Evolutionary conservation across 2,888 invertebrate genomes (phyloP).

Genomic region (Latrodectus elegans): DNA sequence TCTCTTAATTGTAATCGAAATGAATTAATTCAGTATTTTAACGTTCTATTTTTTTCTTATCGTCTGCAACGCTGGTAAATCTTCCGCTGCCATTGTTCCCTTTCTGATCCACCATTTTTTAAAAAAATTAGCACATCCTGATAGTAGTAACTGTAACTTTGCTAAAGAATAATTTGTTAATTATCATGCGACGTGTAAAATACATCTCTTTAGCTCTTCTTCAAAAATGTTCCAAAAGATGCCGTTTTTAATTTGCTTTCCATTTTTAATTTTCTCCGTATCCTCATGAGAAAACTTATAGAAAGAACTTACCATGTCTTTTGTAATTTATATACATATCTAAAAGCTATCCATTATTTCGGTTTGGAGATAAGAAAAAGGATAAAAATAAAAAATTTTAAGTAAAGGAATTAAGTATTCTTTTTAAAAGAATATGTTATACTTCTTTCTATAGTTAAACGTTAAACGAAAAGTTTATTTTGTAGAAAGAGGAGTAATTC

Average conservation of each 20-base stretch:
- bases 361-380: neutral
- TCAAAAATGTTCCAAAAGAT: constrained; percentile 8
- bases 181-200: constrained; percentile 33
- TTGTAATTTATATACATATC: neutral
- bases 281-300: neutral
- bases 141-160: neutral
- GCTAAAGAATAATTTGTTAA: constrained; percentile 26
- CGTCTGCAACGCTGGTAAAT: neutral
- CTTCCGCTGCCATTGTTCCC: neutral
- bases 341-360: neutral
- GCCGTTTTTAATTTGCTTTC: constrained; percentile 19
- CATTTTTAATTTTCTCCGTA: constrained; percentile 21
- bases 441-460: too few species aligned
- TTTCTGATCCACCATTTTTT: neutral
- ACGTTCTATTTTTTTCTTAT: neutral
- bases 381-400: neutral
- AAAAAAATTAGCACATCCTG: constrained; percentile 11
- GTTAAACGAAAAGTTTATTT: too few species aligned
- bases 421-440: neutral
- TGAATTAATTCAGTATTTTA: constrained; percentile 27
- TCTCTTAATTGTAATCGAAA: constrained; percentile 12
- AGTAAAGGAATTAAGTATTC: neutral
- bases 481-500: too few species aligned
- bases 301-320: neutral
- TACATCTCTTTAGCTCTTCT: constrained; percentile 16